Evolutionary conservation across 2,113 vertebrate species (phyloP).

Genomic region (Salvator merianae): DNA sequence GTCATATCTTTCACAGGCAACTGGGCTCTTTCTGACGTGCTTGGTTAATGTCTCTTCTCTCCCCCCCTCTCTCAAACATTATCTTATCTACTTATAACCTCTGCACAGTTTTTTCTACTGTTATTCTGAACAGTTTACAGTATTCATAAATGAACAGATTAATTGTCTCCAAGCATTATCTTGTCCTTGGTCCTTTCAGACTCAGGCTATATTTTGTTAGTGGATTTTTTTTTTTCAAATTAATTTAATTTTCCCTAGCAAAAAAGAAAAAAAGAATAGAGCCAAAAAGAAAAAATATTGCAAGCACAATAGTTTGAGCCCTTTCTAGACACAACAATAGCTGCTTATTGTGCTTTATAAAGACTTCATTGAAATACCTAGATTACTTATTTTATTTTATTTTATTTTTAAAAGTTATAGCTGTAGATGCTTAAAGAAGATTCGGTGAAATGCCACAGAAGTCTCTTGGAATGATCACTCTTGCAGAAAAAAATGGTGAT

Average conservation of each 20-base stretch:
- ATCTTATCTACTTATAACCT: constrained; percentile 63
- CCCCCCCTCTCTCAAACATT: constrained; percentile 24
- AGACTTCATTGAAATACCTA: constrained; percentile 73
- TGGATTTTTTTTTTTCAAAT: constrained; percentile 67
- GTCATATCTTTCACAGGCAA: constrained; percentile 51
- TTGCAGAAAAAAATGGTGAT: constrained; percentile 11
- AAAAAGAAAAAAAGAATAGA: too few relatives aligned
- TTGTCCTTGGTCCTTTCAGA: constrained; percentile 74
- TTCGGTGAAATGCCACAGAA: constrained; percentile 36
- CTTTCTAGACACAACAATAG: constrained; percentile 72
- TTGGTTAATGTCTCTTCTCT: neutral
- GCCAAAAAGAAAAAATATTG: constrained; percentile 69
- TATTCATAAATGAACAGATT: constrained; percentile 60
- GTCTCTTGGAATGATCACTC: constrained; percentile 5
- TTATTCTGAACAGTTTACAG: constrained; percentile 63
- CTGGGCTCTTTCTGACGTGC: constrained; percentile 37
- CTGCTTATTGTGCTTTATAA: constrained; percentile 69
- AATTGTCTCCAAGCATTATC: constrained; percentile 75
- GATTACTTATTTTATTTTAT: constrained; percentile 72
- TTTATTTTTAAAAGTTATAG: constrained; percentile 69
- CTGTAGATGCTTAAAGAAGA: constrained; percentile 53
- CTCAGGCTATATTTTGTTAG: constrained; percentile 53
- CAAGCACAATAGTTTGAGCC: constrained; percentile 68
- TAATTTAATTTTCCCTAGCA: constrained; percentile 24
- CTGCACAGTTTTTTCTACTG: constrained; percentile 58